Base-by-base conservation (phyloP, 2,888 invertebrate genomes). In the Meta bourneti region DNA sequence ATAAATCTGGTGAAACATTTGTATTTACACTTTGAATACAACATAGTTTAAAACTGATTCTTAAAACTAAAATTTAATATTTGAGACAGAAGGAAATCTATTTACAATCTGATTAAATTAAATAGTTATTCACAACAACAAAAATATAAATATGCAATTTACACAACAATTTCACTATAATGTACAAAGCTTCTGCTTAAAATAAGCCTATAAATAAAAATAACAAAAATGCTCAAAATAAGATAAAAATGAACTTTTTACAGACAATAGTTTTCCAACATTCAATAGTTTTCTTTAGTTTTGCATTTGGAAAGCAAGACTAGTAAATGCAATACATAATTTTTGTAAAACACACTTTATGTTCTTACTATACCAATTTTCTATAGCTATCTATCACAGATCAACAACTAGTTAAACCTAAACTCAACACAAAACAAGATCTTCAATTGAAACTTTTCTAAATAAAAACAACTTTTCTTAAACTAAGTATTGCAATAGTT, bases 381-480 rank as follows among this genome's bases (percentile, higher is more conserved):
- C 52, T 52, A 78, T 52, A 52, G 51, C 49, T 75, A 11, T 82
- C 84, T 84, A 84, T 84, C 84, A 84, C 84, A 84, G 84, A 74
- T 84, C 34, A 75, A 20, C 52, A 49, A 61, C 75, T 61, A 54
- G 7, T 20, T 83, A 52, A 20, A 74, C n/a, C 5, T 74, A 54
- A 83, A 78, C 61, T 11, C 11, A 16, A 61, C 61, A 61, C 61
- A 61, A 61, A 11, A 61, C 9, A 61, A 61, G 16, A 61, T 34
- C 61, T 5, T 61, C 61, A 61, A 11, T 9, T 61, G 34, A 34
- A 34, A 34, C 34, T 2, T 34, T 34, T 34, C 34, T 61, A 61
- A 61, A 61, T 61, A 61, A 61, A 34, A 34, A 34, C 34, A 34
- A 34, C 34, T 34, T 34, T 34, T 34, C 34, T 34, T 4, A 34